Conservation (phyloP, 2,113 vertebrate species). For the Morone chrysops region DNA sequence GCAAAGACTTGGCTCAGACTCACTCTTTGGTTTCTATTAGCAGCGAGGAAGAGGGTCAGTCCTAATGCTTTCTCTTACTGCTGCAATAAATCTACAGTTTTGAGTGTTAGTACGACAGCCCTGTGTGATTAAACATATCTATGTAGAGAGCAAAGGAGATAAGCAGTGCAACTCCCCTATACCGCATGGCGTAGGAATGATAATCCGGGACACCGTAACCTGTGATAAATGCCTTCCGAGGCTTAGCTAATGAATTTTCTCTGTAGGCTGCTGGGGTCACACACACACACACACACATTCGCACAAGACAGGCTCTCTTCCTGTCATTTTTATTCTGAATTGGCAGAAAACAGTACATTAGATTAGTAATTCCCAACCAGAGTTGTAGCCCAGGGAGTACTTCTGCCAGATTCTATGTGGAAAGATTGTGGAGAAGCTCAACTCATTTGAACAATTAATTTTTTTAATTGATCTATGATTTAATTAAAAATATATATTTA, state of each 20-base stretch:
- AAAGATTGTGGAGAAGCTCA: background rate
- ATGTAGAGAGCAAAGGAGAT: slow-evolving; percentile 52
- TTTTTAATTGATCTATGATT: background rate
- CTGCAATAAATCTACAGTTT: slow-evolving; percentile 53
- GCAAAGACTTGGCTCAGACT: slow-evolving; percentile 62
- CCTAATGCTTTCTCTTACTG: slow-evolving; percentile 16
- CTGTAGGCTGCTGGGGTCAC: slow-evolving; percentile 36
- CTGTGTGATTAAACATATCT: slow-evolving; percentile 61
- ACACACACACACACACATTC: background rate
- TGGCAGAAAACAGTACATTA: slow-evolving; percentile 11
- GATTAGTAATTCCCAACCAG: background rate
- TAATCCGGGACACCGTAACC: slow-evolving; percentile 66
- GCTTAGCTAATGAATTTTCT: slow-evolving; percentile 58
- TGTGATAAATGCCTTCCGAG: slow-evolving; percentile 54
- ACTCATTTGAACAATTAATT: background rate
- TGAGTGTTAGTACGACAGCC: slow-evolving; percentile 43
- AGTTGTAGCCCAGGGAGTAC: background rate
- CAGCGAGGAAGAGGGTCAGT: slow-evolving; percentile 46
- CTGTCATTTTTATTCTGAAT: slow-evolving; percentile 8
- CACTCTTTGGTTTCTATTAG: slow-evolving; percentile 69
- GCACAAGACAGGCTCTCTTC: background rate
- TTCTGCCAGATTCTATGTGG: background rate
- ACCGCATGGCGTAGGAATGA: slow-evolving; percentile 63
- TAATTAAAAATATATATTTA: background rate
- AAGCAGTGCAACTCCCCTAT: slow-evolving; percentile 17